Conservation (phyloP, 2,797 vertebrate species). For the Phrynocephalus forsythii region DNA sequence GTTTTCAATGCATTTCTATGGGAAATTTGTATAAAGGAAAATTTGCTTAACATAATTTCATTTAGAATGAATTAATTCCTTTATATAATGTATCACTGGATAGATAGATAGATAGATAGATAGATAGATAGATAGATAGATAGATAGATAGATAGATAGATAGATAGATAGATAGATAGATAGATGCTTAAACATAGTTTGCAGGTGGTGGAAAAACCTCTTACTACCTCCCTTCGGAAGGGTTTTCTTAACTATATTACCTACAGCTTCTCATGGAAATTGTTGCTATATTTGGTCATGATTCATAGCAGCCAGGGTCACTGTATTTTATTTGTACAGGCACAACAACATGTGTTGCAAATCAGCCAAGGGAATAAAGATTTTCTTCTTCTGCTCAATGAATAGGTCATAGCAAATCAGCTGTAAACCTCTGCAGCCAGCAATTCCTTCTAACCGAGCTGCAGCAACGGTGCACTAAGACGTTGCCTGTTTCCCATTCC, state of each 20-base stretch:
- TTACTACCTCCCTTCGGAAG: neutral
- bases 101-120: too few species aligned
- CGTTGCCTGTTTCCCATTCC: slow-evolving; percentile 21
- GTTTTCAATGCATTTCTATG: too few species aligned
- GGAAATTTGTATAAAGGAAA: too few species aligned
- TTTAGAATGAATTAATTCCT: too few species aligned
- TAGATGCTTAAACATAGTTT: neutral
- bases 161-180: neutral
- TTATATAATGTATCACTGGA: too few species aligned
- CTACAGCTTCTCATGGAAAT: neutral
- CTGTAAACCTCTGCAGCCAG: slow-evolving; percentile 48
- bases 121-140: too few species aligned
- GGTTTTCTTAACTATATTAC: neutral
- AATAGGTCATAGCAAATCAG: slow-evolving; percentile 55
- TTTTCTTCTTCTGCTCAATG: slow-evolving; percentile 52
- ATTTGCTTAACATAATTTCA: too few species aligned
- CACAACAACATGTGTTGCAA: slow-evolving; percentile 36
- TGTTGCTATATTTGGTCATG: neutral
- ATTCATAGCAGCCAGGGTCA: slow-evolving; percentile 17
- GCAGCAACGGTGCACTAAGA: slow-evolving; percentile 17
- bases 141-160: neutral
- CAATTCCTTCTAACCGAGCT: slow-evolving; percentile 39
- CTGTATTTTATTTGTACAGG: slow-evolving; percentile 47
- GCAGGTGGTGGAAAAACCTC: neutral
- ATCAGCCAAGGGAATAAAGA: neutral